Base-by-base conservation (phyloP, 2,888 invertebrate genomes). In the Colostygia pectinataria region DNA sequence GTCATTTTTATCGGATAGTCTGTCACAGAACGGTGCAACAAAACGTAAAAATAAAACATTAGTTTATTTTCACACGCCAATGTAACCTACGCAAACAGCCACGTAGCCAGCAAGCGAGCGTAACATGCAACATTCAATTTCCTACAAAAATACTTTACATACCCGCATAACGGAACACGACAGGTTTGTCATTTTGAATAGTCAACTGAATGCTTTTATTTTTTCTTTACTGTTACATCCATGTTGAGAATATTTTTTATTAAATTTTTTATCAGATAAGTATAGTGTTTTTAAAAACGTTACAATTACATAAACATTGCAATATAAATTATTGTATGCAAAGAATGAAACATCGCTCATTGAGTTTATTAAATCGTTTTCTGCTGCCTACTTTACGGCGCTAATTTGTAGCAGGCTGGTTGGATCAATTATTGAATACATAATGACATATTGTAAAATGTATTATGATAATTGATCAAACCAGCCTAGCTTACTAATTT, bases 1-100 rank as follows among this genome's bases (percentile, higher is more conserved):
- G 7, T 14, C 13, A 4, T 31, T 73, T 74, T 77, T 76, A 81
- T 81, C 80, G 68, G 80, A 81, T 83, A 76, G 61, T 55, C 68
- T 64, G 74, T 74, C 76, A 72, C 68, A 66, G 33, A 51, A 32
- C 41, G 43, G 61, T 71, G 67, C 67, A 67, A 52, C 63, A 56
- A 46, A 44, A 53, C 70, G 72, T 77, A 77, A 77, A 79, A 78
- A 76, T 76, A 77, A 74, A 76, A 69, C 62, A 56, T 48, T 37
- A 47, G 62, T 68, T 71, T 76, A 73, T 76, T 75, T 77, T 68
- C 59, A 59, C 60, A 66, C 59, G 61, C 59, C 44, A 48, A 40
- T 39, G 38, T 34, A 50, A 40, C 12, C 32, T 40, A 40, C 43
- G 43, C 40, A 37, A 28, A 25, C 45, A 40, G 15, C 41, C 10